Conservation (phyloP, 1,140 invertebrate genomes). For the Saccostrea echinata region DNA sequence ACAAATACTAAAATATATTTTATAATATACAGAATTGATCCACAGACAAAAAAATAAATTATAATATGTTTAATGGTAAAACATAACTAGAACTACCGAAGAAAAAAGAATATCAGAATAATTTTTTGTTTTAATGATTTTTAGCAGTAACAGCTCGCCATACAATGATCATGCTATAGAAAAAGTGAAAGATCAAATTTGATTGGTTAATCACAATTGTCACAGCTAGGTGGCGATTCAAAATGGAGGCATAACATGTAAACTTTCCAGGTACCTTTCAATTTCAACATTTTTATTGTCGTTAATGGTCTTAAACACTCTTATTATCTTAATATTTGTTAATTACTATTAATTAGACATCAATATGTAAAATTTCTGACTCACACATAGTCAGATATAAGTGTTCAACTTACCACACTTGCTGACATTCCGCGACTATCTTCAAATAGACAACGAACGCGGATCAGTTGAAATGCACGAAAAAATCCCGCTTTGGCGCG, state of each 20-base stretch:
- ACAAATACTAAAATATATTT: not conserved
- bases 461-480: not conserved
- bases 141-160: not conserved
- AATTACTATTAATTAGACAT: too few species aligned
- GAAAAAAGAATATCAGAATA: not conserved
- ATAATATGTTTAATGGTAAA: not conserved
- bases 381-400: not conserved
- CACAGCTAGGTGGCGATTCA: not conserved
- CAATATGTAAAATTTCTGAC: not conserved
- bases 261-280: not conserved
- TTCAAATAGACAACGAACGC: not conserved
- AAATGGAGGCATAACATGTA: not conserved
- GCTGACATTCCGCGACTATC: not conserved
- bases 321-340: not conserved
- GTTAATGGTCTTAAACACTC: not conserved
- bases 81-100: not conserved
- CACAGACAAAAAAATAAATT: not conserved
- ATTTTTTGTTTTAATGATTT: not conserved
- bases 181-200: conserved; percentile 6
- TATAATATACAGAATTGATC: not conserved
- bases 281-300: not conserved
- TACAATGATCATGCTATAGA: not conserved
- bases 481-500: not conserved
- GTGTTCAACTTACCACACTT: not conserved
- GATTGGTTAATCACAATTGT: not conserved